These are phyloP conservation scores for Rana temporaria DNA, from an alignment of 2,113 vertebrate genomes.

Conservation along the genomic window DNA sequence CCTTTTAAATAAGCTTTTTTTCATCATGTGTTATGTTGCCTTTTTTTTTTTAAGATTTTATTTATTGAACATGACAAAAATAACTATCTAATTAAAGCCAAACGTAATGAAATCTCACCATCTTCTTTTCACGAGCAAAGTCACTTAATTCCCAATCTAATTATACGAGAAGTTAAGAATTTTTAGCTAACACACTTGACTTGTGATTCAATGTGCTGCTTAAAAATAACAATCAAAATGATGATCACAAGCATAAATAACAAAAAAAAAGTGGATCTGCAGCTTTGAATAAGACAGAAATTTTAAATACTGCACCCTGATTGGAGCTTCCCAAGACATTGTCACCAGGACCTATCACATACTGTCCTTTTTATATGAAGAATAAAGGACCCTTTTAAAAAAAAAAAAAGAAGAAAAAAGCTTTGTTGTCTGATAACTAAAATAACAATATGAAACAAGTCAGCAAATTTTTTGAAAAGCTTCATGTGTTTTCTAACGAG, in stretches of 20 bases:
- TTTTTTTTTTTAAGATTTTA: not conserved
- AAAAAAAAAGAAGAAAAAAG: not conserved
- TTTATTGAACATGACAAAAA: not conserved
- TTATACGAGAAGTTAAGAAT: conserved; percentile 30
- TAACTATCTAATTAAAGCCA: conserved; percentile 38
- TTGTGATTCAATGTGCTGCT: not conserved
- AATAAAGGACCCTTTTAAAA: not conserved
- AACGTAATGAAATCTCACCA: conserved; percentile 9
- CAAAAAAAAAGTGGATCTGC: not conserved
- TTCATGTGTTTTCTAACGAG: conserved; percentile 21
- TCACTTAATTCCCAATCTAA: conserved; percentile 43
- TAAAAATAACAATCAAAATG: conserved; percentile 24
- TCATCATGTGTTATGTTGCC: too few relatives aligned
- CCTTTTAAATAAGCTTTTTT: too few relatives aligned
- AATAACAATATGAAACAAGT: not conserved
- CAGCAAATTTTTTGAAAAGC: not conserved
- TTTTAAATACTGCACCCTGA: not conserved
- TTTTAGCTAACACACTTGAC: conserved; percentile 29
- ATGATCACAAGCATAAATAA: not conserved
- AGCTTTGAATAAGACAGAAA: not conserved
- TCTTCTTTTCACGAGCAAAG: not conserved
- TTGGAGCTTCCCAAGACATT: not conserved
- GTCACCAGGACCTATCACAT: not conserved
- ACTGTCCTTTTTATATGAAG: not conserved
- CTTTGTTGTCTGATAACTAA: not conserved